Conservation (phyloP, 1,140 invertebrate genomes). For the Procambarus virginalis region DNA sequence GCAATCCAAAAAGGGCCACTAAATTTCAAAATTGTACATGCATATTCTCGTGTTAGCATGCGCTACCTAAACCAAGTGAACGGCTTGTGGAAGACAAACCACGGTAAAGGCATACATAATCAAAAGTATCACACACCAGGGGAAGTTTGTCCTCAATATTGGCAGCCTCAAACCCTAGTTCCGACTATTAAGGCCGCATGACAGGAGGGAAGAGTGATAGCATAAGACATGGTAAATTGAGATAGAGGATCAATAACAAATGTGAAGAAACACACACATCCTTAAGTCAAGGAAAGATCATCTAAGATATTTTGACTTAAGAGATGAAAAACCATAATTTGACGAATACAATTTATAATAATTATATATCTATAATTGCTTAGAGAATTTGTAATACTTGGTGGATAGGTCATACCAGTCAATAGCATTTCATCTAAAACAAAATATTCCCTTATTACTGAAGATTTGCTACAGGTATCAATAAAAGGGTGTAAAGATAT, state of each 20-base stretch:
- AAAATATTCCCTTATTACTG: not conserved
- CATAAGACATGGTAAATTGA: conserved; percentile 17
- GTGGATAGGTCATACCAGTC: not conserved
- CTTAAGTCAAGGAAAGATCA: not conserved
- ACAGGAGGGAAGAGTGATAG: conserved; percentile 17
- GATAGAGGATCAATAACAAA: conserved; percentile 12
- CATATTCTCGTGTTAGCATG: not conserved
- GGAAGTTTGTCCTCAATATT: conserved; percentile 69
- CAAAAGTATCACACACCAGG: conserved; percentile 60
- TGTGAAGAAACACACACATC: not conserved
- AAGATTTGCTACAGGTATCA: not conserved
- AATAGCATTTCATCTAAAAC: not conserved
- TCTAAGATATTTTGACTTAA: too few species aligned
- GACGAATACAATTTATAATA: too few species aligned
- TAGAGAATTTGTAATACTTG: conserved; percentile 12
- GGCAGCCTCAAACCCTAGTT: conserved; percentile 65
- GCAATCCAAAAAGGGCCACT: not conserved
- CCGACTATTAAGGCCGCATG: conserved; percentile 54
- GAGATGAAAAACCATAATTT: too few species aligned
- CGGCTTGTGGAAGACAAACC: not conserved
- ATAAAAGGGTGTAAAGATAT: too few species aligned
- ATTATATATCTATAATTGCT: not conserved
- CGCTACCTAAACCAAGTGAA: not conserved
- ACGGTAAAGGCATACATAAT: not conserved
- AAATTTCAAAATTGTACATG: not conserved